Evolutionary conservation across 2,888 invertebrate genomes (phyloP), one percentile per base, ranked within the genome.

Genomic region (Mythimna ferrago): DNA sequence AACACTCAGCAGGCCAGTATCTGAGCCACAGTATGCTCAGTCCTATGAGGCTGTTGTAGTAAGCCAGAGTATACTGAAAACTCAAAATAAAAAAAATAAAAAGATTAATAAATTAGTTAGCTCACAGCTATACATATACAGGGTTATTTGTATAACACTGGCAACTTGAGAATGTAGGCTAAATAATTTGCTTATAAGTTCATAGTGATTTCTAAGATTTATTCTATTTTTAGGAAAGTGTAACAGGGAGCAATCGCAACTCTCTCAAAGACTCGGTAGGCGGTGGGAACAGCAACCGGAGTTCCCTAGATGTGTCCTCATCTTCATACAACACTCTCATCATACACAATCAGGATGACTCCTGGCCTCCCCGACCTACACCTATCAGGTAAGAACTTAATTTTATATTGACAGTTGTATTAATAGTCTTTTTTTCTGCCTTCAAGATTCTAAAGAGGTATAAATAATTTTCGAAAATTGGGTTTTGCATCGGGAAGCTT

Each of bases 261-360:
- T 97, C 97, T 2, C 88, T 97, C 7, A 97, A 97, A 87, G 96
- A 97, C 81, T 97, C 97, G 6, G 94, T 97, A 4, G 97, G 97
- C 35, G 96, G 96, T 0, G 92, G 94, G 19, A 96, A 96, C 87
- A 97, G 97, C 66, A 97, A 97, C 89, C 94, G 97, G 72, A 97
- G 97, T 86, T 97, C 97, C 41, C 93, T 98, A 86, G 98, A 98
- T 91, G 97, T 98, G 6, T 98, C 98, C 44, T 97, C 98, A 11
- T 98, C 98, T 69, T 98, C 98, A 4, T 98, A 98, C 90, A 98
- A 98, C 89, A 98, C 98, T 19, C 97, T 98, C 62, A 98, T 98
- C 84, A 98, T 98, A 88, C 98, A 98, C 91, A 98, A 97, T 79
- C 97, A 97, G 84, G 98, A 98, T 88, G 98, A 97, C 88, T 97